Percentiles rank a stretch among this genome's conserved stretches.
These are phyloP conservation scores for Nematopogon swammerdamellus DNA, from an alignment of 2,888 invertebrate species.

Conservation along the genomic window DNA sequence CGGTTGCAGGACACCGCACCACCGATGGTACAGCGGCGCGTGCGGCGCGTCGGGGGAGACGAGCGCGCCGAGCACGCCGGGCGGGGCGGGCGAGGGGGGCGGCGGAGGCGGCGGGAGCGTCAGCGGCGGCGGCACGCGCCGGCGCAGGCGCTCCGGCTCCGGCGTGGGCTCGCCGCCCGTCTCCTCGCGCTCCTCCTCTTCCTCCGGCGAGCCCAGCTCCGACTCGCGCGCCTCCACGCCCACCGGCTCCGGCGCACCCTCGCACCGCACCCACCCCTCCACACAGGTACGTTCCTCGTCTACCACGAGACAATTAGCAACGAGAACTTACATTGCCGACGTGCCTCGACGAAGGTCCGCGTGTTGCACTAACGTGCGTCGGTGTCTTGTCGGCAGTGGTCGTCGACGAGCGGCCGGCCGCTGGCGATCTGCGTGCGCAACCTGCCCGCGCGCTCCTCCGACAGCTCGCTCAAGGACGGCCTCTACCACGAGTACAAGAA, in stretches of 20 bases:
- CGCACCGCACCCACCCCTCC: conserved; percentile 18
- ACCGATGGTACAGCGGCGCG: conserved; percentile 44
- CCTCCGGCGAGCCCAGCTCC: conserved; percentile 57
- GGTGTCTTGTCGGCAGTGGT: too few relatives aligned
- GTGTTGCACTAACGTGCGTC: too few relatives aligned
- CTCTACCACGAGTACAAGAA: conserved; percentile 99
- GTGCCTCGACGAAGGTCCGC: too few relatives aligned
- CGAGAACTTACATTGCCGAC: too few relatives aligned
- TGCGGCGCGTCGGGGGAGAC: conserved; percentile 27
- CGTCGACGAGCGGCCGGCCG: conserved; percentile 67
- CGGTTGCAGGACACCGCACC: conserved; percentile 3
- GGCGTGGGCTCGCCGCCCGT: conserved; percentile 49
- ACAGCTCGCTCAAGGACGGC: conserved; percentile 95
- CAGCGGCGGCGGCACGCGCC: conserved; percentile 28
- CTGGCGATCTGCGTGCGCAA: conserved; percentile 89
- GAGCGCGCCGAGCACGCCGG: conserved; percentile 44
- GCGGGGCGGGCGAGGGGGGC: conserved; percentile 31
- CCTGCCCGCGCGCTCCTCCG: conserved; percentile 84
- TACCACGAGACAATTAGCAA: conserved; percentile 22
- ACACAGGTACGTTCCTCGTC: conserved; percentile 30
- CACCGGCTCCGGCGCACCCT: conserved; percentile 37
- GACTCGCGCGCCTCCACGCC: conserved; percentile 60
- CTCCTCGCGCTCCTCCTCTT: conserved; percentile 50
- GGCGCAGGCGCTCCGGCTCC: conserved; percentile 41
- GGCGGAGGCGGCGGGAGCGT: conserved; percentile 45